Base-by-base conservation (phyloP, 2,888 invertebrate genomes). In the Malachius bipustulatus region DNA sequence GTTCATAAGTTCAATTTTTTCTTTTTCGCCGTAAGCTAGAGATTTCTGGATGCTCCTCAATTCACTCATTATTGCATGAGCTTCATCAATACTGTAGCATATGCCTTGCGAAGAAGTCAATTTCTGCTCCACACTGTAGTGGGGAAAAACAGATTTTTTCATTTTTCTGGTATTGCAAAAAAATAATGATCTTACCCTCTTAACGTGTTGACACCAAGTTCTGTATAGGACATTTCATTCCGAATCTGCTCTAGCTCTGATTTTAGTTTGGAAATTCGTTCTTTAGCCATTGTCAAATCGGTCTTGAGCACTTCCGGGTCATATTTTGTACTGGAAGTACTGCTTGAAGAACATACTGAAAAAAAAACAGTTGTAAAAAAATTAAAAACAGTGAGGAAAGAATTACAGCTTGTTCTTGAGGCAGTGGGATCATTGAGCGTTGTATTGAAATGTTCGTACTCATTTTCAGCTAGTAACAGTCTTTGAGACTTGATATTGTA, bases 401-500 rank as follows among this genome's bases (percentile, higher is more conserved):
- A 19, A 19, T 19, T 69, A 90, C 91, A 71, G 67, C 91, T 91
- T 52, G 87, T 88, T 57, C 87, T 75, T 42, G 91, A 91, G 43
- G 89, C 82, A 46, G 82, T 87, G 51, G 90, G 74, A 36, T 85
- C 85, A 32, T 78, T 74, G 42, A 83, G 70, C 30, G 82, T 82
- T 60, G 83, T 83, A 65, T 87, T 89, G 41, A 94, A 75, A 61
- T 90, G 87, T 59, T 89, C 84, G 68, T 89, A 94, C 66, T 96
- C 94, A 64, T 94, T 90, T 65, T 94, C 89, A 35, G 94, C 94
- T 52, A 96, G 69, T 55, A 82, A 78, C 51, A 96, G 67, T 58
- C 94, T 75, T 67, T 94, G 90, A 58, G 91, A 88, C 65, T 96
- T 96, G 46, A 96, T 82, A 66, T 89, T 83, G 67, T 82, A 88